Base-by-base conservation (phyloP, 1,140 invertebrate genomes). In the Drosophila nikananu region DNA sequence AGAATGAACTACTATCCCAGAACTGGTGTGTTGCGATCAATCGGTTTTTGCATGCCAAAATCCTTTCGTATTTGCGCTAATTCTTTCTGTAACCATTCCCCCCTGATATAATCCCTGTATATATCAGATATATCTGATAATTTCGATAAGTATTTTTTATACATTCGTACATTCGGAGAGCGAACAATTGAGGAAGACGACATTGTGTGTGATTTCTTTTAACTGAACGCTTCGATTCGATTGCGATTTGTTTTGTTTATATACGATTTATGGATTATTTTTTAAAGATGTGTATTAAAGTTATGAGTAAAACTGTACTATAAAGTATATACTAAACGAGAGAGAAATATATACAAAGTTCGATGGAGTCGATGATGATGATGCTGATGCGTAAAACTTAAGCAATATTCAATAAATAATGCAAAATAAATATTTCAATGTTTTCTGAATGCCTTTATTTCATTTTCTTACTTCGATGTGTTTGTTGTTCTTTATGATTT, bases 211-310 rank as follows among this genome's bases (percentile, higher is more conserved):
- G 81, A 87, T 83, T 81, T 82, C 66, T 77, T 89, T 89, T 67
- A 65, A 80, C 82, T 67, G 80, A 83, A 72, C 65, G 83, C 65
- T 86, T 83, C 52, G 52, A n/a, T 55, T 83, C 84, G 83, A 79
- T 87, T 89, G 87, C 73, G 73, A 74, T 75, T 87, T 87, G 84
- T 87, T 87, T 87, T 87, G 84, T 89, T 87, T 87, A 89, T 55
- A 55, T 87, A 87, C 80, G 67, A 86, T 80, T 86, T 71, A 84
- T 82, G 61, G 61, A 75, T 87, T 79, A 83, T 83, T 87, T 87
- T 87, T 81, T 86, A 75, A 89, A 66, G 81, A 87, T 87, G 84
- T 87, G 84, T 87, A 87, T 87, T 87, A 87, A 87, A 87, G 84
- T 89, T 87, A 87, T 89, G 73, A 83, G 80, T 78, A 83, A 55